Percentiles rank a stretch among this genome's conserved stretches.
Conservation (phyloP, 1,140 invertebrate genomes). For the Danaus plexippus region DNA sequence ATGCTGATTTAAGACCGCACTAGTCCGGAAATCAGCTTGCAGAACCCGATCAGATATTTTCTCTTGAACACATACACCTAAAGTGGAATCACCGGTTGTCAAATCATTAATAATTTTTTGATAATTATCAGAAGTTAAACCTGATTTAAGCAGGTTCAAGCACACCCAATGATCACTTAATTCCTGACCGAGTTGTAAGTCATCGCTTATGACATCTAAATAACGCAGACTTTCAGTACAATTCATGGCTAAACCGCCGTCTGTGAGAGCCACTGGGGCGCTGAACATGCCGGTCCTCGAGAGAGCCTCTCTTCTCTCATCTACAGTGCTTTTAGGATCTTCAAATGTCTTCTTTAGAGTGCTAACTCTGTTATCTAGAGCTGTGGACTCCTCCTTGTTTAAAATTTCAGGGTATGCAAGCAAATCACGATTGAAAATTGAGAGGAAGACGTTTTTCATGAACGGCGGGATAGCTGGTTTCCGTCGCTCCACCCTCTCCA, state of each 20-base stretch:
- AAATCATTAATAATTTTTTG: slow-evolving; percentile 45
- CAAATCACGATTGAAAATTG: slow-evolving; percentile 74
- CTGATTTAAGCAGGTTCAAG: slow-evolving; percentile 35
- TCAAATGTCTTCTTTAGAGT: slow-evolving; percentile 76
- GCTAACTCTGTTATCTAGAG: slow-evolving; percentile 72
- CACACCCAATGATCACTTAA: slow-evolving; percentile 59
- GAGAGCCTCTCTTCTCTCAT: slow-evolving; percentile 37
- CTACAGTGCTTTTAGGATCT: slow-evolving; percentile 36
- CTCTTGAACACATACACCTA: slow-evolving; percentile 50
- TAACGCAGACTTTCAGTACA: slow-evolving; percentile 72
- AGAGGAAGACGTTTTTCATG: slow-evolving; percentile 76
- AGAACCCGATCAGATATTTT: slow-evolving; percentile 41
- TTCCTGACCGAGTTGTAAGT: slow-evolving; percentile 44
- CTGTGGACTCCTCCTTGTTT: slow-evolving; percentile 76
- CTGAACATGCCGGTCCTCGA: slow-evolving; percentile 46
- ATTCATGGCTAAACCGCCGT: slow-evolving; percentile 67
- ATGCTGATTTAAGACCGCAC: slow-evolving; percentile 21
- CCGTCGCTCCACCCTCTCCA: slow-evolving; percentile 46
- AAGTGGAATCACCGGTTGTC: slow-evolving; percentile 33
- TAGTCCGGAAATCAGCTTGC: slow-evolving; percentile 54
- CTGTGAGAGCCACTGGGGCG: slow-evolving; percentile 51
- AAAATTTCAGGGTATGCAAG: slow-evolving; percentile 78
- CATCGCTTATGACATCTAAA: slow-evolving; percentile 68
- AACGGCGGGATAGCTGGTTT: slow-evolving; percentile 71
- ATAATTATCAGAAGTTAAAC: slow-evolving; percentile 44